phyloP scores from a whole-genome alignment of 2,113 vertebrate species.

The Tychaedon coryphoeus region DNA sequence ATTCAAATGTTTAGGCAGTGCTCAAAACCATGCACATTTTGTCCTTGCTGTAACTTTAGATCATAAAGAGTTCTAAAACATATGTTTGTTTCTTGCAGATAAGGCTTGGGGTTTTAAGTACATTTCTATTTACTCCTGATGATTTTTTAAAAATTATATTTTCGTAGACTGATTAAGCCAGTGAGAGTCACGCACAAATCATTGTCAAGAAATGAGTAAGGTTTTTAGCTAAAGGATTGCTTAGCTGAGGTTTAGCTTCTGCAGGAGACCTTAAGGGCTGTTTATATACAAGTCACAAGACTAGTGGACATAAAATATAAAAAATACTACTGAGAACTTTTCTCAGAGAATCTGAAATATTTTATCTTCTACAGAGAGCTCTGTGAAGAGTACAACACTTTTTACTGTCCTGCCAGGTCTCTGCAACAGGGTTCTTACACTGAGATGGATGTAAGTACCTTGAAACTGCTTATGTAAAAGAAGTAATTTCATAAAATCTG shows the following conservation, averaged over 20 bases:
- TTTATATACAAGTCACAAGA: neutral
- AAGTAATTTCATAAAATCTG: neutral
- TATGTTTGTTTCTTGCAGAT: neutral
- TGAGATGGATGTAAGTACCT: neutral
- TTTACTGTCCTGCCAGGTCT: neutral
- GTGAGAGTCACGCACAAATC: fast-evolving
- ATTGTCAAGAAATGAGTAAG: neutral
- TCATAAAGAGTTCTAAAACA: neutral
- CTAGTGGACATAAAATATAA: neutral
- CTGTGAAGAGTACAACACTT: neutral
- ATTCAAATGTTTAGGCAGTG: neutral
- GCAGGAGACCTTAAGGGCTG: neutral
- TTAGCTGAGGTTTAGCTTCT: neutral
- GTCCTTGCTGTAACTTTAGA: neutral
- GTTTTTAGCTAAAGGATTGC: neutral
- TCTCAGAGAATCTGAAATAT: neutral
- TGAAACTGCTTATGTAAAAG: neutral
- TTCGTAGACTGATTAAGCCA: neutral
- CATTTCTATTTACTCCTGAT: neutral
- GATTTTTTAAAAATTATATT: neutral
- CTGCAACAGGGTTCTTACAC: neutral
- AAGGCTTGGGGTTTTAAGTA: neutral
- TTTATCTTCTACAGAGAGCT: neutral
- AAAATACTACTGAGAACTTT: neutral
- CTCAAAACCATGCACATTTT: neutral